Conservation (phyloP, 2,888 invertebrate species). For the Taenaris catops region DNA sequence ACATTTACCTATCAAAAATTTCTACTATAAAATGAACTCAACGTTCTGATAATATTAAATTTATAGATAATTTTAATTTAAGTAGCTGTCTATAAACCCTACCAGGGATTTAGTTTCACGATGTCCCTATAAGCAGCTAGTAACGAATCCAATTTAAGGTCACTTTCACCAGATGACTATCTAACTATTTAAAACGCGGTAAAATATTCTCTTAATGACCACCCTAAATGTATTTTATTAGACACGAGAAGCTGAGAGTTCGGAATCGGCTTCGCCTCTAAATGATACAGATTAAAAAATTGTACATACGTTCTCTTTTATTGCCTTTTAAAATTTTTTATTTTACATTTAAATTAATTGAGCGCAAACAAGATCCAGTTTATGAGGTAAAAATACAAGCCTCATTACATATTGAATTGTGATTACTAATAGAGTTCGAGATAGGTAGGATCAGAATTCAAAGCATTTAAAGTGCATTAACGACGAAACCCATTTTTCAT, state of each 20-base stretch:
- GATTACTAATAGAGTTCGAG: slow-evolving; percentile 41
- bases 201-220: slow-evolving; percentile 74
- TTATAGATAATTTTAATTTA: slow-evolving; percentile 9
- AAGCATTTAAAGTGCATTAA: slow-evolving; percentile 49
- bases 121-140: slow-evolving; percentile 31
- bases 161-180: slow-evolving; percentile 75
- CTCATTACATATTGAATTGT: slow-evolving; percentile 48
- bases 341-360: slow-evolving; percentile 68
- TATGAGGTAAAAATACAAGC: slow-evolving; percentile 47
- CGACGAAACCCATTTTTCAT: slow-evolving; percentile 49
- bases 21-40: no score
- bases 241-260: slow-evolving; percentile 45
- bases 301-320: slow-evolving; percentile 62
- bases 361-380: slow-evolving; percentile 62
- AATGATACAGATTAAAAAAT: slow-evolving; percentile 64
- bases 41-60: slow-evolving; percentile 1
- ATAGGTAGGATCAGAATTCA: slow-evolving; percentile 37
- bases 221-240: slow-evolving; percentile 63
- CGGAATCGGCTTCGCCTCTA: slow-evolving; percentile 34
- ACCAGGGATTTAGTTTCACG: slow-evolving; percentile 57
- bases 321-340: slow-evolving; percentile 50
- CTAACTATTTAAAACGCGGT: slow-evolving; percentile 75
- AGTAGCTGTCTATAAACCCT: slow-evolving; percentile 19
- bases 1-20: no score
- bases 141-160: slow-evolving; percentile 66